Percentiles rank a stretch among this genome's conserved stretches.
These are phyloP conservation scores for Lasioglossum vierecki DNA, from an alignment of 2,888 invertebrate genomes.

Conservation along the genomic window DNA sequence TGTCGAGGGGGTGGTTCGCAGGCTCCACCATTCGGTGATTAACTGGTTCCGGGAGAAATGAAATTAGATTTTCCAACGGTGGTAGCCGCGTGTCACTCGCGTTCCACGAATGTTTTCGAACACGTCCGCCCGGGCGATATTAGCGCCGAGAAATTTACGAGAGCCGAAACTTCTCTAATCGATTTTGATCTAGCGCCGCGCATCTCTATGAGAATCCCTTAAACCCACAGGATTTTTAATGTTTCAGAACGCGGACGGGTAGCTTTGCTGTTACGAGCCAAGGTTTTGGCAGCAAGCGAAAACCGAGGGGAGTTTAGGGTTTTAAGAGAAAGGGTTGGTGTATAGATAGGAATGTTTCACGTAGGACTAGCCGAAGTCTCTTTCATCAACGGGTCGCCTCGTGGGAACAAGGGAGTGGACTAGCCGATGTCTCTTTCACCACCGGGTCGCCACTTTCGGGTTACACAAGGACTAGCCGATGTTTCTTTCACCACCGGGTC, in stretches of 20 bases:
- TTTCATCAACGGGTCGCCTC: too few relatives aligned
- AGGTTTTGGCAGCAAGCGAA: too few relatives aligned
- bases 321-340: too few relatives aligned
- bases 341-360: too few relatives aligned
- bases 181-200: background rate
- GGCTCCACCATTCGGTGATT: conserved; percentile 14
- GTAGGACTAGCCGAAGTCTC: too few relatives aligned
- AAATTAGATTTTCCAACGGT: background rate
- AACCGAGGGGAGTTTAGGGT: too few relatives aligned
- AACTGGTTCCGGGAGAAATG: background rate
- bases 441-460: too few relatives aligned
- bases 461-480: too few relatives aligned
- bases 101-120: conserved; percentile 5
- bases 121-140: background rate
- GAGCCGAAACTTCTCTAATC: background rate
- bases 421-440: too few relatives aligned
- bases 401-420: too few relatives aligned
- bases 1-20: background rate
- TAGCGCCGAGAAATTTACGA: background rate
- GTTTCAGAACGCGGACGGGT: background rate
- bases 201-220: background rate
- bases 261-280: too few relatives aligned
- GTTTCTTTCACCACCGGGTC: too few relatives aligned
- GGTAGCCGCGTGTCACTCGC: background rate
- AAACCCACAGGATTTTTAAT: background rate